Evolutionary conservation across 1,140 invertebrate genomes (phyloP).

Genomic region (Charaxes varanes): DNA sequence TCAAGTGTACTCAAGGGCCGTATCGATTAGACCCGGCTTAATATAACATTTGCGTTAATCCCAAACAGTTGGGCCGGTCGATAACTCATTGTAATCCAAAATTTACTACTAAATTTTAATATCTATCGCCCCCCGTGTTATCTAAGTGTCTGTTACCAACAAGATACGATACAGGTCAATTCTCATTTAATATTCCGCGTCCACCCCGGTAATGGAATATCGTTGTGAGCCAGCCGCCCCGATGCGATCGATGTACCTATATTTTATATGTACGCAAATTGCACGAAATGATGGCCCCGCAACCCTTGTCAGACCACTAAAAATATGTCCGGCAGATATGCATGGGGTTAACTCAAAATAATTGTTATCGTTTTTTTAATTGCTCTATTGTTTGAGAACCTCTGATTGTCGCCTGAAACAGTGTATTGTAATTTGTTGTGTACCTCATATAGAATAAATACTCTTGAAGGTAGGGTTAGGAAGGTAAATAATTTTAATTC

Average conservation of each 20-base stretch:
- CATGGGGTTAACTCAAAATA: conserved; percentile 16
- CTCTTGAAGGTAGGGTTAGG: too few species aligned
- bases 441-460: too few species aligned
- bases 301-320: conserved; percentile 47
- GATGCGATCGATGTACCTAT: conserved; percentile 51
- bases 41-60: conserved; percentile 7
- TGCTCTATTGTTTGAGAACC: too few species aligned
- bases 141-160: conserved; percentile 27
- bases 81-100: conserved; percentile 22
- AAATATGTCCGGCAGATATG: conserved; percentile 31
- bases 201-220: conserved; percentile 63
- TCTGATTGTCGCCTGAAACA: too few species aligned
- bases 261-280: conserved; percentile 68
- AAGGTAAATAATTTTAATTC: too few species aligned
- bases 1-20: too few species aligned
- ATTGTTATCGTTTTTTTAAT: conserved; percentile 8
- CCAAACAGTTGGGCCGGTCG: conserved; percentile 9
- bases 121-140: conserved; percentile 32
- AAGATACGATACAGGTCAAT: conserved; percentile 47
- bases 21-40: background rate
- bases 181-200: conserved; percentile 55
- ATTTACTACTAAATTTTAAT: conserved; percentile 29
- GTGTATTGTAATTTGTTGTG: too few species aligned
- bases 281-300: conserved; percentile 49
- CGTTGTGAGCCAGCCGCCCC: conserved; percentile 46